Evolutionary conservation across 1,140 invertebrate genomes (phyloP), one percentile per base, ranked within the genome.

Genomic region (Cyclargus thomasi): DNA sequence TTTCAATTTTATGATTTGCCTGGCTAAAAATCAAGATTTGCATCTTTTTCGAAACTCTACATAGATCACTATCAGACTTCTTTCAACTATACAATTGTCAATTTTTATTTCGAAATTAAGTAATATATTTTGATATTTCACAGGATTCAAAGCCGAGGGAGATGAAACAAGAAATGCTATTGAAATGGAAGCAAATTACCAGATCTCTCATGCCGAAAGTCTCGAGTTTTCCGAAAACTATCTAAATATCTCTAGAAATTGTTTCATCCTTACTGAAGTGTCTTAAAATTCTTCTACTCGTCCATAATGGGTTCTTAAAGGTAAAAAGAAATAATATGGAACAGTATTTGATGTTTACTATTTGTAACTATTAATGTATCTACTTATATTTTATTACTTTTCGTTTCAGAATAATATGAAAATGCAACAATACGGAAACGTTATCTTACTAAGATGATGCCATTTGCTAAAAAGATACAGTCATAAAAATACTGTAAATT

Each of bases 181-280:
- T 77, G 64, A 75, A 80, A 18, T 86, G 84, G 78, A 82, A 81
- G 66, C 69, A 79, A 67, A 75, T 86, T 17, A 75, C 79, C 7
- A 72, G 72, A 21, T 64, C 68, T 20, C 71, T 78, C 36, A 69
- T 73, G 57, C 76, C 74, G n/a, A 76, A 74, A 70, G 47, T 72
- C n/a, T 65, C 64, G 2, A 74, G 59, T 63, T 71, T 70, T 67
- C 74, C 74, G 5, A 65, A 65, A 65, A 57, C 64, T n/a, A 65
- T 55, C 16, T 57, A 57, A 20, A 17, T 57, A 11, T 64, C 10
- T 14, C 7, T 5, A 21, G 14, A 17, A 0, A 14, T 62, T 2
- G 8, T 11, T 62, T 29, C 5, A 11, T 47, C 35, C 0, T 16
- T 16, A 36, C 14, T 20, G 21, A 21, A 14, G 17, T 55, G 18